Percentiles rank a stretch among this genome's conserved stretches.
These are phyloP conservation scores for Scleropages formosus DNA, from an alignment of 2,797 vertebrate genomes.

Conservation along the genomic window DNA sequence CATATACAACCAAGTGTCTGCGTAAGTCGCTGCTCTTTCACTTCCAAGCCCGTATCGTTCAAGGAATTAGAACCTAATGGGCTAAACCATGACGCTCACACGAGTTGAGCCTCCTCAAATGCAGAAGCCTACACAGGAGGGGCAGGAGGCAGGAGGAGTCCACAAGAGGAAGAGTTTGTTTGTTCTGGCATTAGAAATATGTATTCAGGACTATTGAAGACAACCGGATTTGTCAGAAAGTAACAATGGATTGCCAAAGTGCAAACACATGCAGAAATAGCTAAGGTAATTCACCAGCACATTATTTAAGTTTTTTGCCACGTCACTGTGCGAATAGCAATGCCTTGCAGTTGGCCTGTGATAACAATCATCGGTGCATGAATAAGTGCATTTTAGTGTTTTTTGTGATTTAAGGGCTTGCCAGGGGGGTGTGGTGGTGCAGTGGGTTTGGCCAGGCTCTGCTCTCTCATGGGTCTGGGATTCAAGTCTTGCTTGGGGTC, in stretches of 20 bases:
- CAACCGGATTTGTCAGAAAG: slow-evolving; percentile 8
- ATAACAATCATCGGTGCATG: background rate
- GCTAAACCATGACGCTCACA: slow-evolving; percentile 35
- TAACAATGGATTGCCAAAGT: slow-evolving; percentile 14
- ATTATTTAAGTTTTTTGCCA: background rate
- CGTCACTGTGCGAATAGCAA: background rate
- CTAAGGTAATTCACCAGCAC: background rate
- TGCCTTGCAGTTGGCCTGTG: background rate
- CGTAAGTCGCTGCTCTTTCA: slow-evolving; percentile 51
- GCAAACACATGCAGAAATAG: slow-evolving; percentile 6
- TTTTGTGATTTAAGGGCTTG: too few relatives aligned
- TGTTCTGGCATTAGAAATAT: slow-evolving; percentile 34
- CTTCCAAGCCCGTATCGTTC: slow-evolving; percentile 41
- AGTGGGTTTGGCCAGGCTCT: too few relatives aligned
- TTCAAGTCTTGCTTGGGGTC: too few relatives aligned
- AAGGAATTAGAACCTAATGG: slow-evolving; percentile 39
- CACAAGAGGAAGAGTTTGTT: slow-evolving; percentile 27
- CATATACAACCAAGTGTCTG: slow-evolving; percentile 51
- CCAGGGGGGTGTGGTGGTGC: too few relatives aligned
- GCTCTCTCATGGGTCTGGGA: too few relatives aligned
- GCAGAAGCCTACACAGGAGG: slow-evolving; percentile 27
- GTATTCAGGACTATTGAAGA: slow-evolving; percentile 4
- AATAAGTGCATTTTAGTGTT: background rate
- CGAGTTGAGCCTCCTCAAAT: background rate
- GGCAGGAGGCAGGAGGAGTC: too few relatives aligned